Evolutionary conservation across 2,888 invertebrate genomes (phyloP).

Genomic region (Campaea margaritaria): DNA sequence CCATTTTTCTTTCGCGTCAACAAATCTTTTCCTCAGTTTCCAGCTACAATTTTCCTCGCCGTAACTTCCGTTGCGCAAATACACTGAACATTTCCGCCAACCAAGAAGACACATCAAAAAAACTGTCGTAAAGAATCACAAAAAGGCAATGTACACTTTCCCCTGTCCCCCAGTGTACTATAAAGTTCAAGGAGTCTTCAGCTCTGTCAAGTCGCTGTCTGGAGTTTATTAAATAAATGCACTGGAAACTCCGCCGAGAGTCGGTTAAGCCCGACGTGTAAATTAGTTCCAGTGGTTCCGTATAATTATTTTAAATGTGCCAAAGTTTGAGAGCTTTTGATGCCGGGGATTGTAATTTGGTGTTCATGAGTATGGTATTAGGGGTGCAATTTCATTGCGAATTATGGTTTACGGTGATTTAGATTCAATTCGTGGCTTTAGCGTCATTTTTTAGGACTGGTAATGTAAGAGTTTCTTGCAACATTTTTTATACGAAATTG

Average conservation of each 20-base stretch:
- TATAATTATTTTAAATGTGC: conserved; percentile 42
- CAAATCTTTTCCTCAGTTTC: neutral
- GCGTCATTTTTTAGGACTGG: too few relatives aligned
- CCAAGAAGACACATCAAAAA: conserved; percentile 9
- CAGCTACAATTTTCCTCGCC: neutral
- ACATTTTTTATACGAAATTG: too few relatives aligned
- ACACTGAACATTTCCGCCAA: conserved; percentile 10
- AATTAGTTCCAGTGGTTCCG: conserved; percentile 43
- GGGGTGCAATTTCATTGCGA: conserved; percentile 11
- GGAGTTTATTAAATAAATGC: conserved; percentile 44
- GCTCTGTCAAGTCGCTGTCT: conserved; percentile 38
- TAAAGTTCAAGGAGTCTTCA: conserved; percentile 33
- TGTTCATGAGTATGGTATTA: conserved; percentile 20
- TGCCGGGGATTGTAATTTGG: conserved; percentile 21
- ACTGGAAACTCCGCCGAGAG: conserved; percentile 24
- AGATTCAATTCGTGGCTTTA: too few relatives aligned
- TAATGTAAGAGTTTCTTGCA: too few relatives aligned
- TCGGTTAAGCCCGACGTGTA: conserved; percentile 35
- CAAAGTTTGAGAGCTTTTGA: conserved; percentile 29
- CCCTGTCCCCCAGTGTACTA: conserved; percentile 36
- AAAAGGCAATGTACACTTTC: conserved; percentile 8
- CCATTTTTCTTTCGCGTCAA: neutral
- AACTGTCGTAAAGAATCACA: conserved; percentile 18
- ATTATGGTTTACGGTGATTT: too few relatives aligned
- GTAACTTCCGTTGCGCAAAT: neutral